Evolutionary conservation across 2,113 vertebrate species (phyloP).

Genomic region (Copsychus sechellarum): DNA sequence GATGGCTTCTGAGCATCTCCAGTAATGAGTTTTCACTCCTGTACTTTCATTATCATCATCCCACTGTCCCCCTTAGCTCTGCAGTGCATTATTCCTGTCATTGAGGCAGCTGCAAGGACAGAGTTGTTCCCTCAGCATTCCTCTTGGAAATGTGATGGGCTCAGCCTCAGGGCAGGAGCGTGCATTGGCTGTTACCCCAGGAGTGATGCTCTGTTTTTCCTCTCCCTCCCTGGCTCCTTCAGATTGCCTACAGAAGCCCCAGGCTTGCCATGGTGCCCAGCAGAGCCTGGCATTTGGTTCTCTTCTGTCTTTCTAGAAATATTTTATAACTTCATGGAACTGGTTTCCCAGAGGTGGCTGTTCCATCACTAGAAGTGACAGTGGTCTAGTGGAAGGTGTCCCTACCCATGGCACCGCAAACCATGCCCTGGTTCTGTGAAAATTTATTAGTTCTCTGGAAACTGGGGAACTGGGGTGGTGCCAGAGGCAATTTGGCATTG

Average conservation of each 20-base stretch:
- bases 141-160: neutral
- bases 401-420: neutral
- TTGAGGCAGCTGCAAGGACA: constrained; percentile 32
- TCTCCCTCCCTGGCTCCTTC: neutral
- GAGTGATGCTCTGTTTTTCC: neutral
- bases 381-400: neutral
- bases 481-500: neutral
- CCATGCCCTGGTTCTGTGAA: neutral
- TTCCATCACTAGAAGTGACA: neutral
- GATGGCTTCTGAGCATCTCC: neutral
- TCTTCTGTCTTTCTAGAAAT: neutral
- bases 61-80: constrained; percentile 1
- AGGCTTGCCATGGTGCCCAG: neutral
- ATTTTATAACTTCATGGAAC: neutral
- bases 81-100: neutral
- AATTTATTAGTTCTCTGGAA: neutral
- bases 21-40: constrained; percentile 51
- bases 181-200: neutral
- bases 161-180: neutral
- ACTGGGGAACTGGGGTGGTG: neutral
- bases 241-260: neutral
- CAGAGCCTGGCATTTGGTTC: neutral
- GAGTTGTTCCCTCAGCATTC: neutral
- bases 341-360: neutral
- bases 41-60: constrained; percentile 1